Evolutionary conservation across 2,888 invertebrate species (phyloP).

Genomic region (Noctua pronuba): DNA sequence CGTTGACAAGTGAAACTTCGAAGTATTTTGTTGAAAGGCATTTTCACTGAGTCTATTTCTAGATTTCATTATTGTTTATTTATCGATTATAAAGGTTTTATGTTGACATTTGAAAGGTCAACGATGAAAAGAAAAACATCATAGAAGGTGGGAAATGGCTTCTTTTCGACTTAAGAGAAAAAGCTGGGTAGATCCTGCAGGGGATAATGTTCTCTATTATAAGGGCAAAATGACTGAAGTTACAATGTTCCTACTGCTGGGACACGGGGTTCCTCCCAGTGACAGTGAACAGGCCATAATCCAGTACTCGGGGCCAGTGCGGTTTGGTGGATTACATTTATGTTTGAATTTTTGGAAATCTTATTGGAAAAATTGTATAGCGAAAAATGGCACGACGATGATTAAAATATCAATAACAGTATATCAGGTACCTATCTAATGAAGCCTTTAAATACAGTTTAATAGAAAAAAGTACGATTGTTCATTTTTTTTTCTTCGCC

Average conservation of each 20-base stretch:
- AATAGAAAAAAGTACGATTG: background rate
- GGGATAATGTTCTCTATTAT: background rate
- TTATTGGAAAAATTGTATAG: no score
- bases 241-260: background rate
- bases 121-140: background rate
- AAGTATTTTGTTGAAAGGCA: conserved; percentile 7
- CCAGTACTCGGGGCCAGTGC: background rate
- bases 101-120: background rate
- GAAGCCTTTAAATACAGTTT: background rate
- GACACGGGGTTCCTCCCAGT: background rate
- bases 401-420: no score
- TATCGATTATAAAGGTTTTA: background rate
- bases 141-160: background rate
- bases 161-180: background rate
- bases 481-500: no score
- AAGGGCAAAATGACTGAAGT: background rate
- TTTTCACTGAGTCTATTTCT: conserved; percentile 1
- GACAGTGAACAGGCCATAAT: background rate
- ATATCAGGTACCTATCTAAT: no score
- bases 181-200: background rate
- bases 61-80: background rate
- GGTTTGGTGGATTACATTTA: background rate
- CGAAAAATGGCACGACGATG: no score
- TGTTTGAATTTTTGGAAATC: no score
- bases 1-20: conserved; percentile 21